Base-by-base conservation (phyloP, 2,888 invertebrate genomes). In the Rotaria magnacalcarata region DNA sequence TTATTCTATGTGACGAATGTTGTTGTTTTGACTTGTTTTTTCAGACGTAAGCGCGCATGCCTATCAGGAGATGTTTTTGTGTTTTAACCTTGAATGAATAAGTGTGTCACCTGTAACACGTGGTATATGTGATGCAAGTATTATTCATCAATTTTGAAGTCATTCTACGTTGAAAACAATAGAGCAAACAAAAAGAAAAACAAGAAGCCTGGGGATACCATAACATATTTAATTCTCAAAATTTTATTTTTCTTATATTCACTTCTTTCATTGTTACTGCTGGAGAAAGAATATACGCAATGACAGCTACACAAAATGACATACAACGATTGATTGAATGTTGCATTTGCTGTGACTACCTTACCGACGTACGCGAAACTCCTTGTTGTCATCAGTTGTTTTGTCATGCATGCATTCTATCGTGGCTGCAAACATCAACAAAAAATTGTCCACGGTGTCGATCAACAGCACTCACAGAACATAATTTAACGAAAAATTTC, bases 341-440 rank as follows among this genome's bases (percentile, higher is more conserved):
- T 80, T 80, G 47, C 19, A 80, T 80, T n/a, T 80, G 80, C n/a
- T 80, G 80, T 80, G 80, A 80, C 47, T 80, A 80, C 47, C 24
- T 80, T 10, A 43, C 43, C 0, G 80, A 80, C 7, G 80, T 80
- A 24, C 80, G 80, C 47, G 80, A 80, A 80, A 80, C 80, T 10
- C 80, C 80, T n/a, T 80, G 80, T 80, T 80, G 80, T 80, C 80
- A 80, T 47, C 43, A 47, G 14, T n/a, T 80, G 5, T 47, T 80
- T 80, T 80, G 80, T 47, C n/a, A 24, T 47, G 6, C 47, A 47
- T 80, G 80, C 47, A 47, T 80, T 19, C 24, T 21, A 47, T 80
- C 47, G 11, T 80, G 80, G 80, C 47, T 43, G 47, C 43, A 80
- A 47, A 80, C 47, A 47, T 43, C 80, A 47, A 47, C 47, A 43